These are phyloP conservation scores for Drosophila murphyi DNA, from an alignment of 1,140 invertebrate genomes.

Conservation along the genomic window DNA sequence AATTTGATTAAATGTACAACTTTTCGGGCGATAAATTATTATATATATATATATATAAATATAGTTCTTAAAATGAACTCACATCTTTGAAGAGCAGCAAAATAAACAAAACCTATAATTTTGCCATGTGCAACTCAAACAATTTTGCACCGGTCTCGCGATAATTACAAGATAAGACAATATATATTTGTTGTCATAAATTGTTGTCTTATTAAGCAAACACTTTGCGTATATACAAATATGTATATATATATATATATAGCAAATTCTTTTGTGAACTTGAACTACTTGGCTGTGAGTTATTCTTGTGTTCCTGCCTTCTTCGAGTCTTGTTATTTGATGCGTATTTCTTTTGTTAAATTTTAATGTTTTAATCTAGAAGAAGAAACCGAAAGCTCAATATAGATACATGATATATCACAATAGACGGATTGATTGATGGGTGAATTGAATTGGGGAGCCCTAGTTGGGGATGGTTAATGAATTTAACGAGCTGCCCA, in stretches of 20 bases:
- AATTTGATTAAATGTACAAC: too few species aligned
- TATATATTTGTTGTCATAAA: conserved; percentile 1
- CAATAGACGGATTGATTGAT: not conserved
- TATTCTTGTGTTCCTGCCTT: conserved; percentile 20
- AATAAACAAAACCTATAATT: too few species aligned
- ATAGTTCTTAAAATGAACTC: too few species aligned
- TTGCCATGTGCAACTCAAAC: not conserved
- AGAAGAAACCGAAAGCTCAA: not conserved
- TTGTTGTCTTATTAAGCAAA: conserved; percentile 2
- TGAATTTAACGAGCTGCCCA: conserved; percentile 17
- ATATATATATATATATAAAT: too few species aligned
- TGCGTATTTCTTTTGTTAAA: not conserved
- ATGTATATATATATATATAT: not conserved
- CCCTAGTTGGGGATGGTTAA: not conserved
- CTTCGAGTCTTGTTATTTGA: conserved; percentile 9
- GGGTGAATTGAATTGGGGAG: not conserved
- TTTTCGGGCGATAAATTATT: too few species aligned
- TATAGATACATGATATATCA: conserved; percentile 6
- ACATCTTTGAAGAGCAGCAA: too few species aligned
- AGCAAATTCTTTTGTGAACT: conserved; percentile 5
- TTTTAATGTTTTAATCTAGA: not conserved
- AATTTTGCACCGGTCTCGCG: not conserved
- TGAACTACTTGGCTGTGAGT: conserved; percentile 14
- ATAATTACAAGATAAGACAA: conserved; percentile 18
- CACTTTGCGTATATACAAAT: not conserved